Evolutionary conservation across 2,888 invertebrate genomes (phyloP).

Genomic region (Lasioglossum zephyrum): DNA sequence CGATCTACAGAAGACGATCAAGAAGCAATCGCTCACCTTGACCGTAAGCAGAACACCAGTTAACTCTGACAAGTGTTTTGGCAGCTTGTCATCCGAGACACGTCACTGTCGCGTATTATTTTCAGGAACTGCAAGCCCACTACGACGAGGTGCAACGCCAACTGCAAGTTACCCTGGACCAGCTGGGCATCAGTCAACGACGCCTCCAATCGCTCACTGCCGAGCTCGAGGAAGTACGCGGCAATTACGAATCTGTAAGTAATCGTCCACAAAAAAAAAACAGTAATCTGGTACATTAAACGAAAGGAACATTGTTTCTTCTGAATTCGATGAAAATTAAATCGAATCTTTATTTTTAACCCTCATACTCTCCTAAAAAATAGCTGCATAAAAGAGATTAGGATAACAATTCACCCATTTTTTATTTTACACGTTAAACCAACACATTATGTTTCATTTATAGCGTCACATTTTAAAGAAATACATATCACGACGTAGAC

Average conservation of each 20-base stretch:
- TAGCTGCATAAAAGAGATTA: too few species aligned
- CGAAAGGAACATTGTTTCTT: not conserved
- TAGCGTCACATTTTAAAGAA: too few species aligned
- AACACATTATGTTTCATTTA: too few species aligned
- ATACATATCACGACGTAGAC: too few species aligned
- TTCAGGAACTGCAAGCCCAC: slow-evolving; percentile 95
- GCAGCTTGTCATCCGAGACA: not conserved
- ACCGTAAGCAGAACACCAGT: slow-evolving; percentile 85
- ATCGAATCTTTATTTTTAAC: too few species aligned
- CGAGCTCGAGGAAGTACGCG: slow-evolving; percentile 98
- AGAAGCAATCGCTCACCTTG: slow-evolving; percentile 97
- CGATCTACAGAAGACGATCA: slow-evolving; percentile 98
- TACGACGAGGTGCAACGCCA: slow-evolving; percentile 99
- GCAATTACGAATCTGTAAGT: slow-evolving; percentile 93
- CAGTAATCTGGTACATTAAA: not conserved
- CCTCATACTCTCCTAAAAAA: too few species aligned
- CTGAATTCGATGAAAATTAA: not conserved
- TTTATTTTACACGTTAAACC: too few species aligned
- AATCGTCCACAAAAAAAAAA: not conserved
- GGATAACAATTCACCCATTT: too few species aligned
- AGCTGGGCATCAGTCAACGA: slow-evolving; percentile 95
- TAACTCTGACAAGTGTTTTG: not conserved
- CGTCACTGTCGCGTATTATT: slow-evolving; percentile 26
- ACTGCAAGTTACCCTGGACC: slow-evolving; percentile 97
- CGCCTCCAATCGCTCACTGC: slow-evolving; percentile 95